Percentiles rank a stretch among this genome's conserved stretches.
These are phyloP conservation scores for Hypotaenidia okinawae DNA, from an alignment of 2,797 vertebrate species.

Conservation along the genomic window DNA sequence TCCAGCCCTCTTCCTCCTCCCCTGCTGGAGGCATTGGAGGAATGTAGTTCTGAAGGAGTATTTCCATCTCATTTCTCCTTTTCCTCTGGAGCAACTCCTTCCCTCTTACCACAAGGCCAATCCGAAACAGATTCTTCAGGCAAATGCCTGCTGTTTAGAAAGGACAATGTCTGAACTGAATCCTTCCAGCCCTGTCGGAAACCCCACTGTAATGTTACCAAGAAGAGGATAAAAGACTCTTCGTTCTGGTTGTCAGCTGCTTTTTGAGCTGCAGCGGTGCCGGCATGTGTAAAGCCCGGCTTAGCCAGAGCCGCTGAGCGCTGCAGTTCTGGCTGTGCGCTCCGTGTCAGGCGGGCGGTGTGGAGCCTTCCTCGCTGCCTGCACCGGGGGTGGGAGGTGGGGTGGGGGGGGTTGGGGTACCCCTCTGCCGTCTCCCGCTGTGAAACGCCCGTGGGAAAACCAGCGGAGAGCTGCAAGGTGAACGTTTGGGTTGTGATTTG, in stretches of 20 bases:
- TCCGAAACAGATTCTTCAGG: background rate
- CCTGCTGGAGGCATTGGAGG: background rate
- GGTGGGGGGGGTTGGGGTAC: accelerated
- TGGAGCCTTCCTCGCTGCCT: background rate
- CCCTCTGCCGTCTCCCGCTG: background rate
- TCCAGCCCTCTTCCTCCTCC: background rate
- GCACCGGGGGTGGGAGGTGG: background rate
- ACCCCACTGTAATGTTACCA: background rate
- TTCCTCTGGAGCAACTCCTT: accelerated
- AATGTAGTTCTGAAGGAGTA: background rate
- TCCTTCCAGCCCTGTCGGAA: background rate
- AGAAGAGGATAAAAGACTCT: background rate
- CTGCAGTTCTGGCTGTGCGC: background rate
- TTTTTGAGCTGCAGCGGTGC: background rate
- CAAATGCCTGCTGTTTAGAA: background rate
- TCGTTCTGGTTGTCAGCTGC: background rate
- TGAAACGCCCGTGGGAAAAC: background rate
- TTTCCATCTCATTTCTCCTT: background rate
- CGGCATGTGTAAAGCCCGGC: background rate
- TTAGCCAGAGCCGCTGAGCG: slow-evolving; percentile 23
- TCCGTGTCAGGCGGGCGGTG: background rate
- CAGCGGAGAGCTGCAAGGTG: accelerated
- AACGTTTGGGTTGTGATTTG: accelerated
- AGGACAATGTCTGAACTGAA: background rate
- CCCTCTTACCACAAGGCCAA: background rate